Conservation (phyloP, 2,113 vertebrate genomes). For the Hyperoodon ampullatus region DNA sequence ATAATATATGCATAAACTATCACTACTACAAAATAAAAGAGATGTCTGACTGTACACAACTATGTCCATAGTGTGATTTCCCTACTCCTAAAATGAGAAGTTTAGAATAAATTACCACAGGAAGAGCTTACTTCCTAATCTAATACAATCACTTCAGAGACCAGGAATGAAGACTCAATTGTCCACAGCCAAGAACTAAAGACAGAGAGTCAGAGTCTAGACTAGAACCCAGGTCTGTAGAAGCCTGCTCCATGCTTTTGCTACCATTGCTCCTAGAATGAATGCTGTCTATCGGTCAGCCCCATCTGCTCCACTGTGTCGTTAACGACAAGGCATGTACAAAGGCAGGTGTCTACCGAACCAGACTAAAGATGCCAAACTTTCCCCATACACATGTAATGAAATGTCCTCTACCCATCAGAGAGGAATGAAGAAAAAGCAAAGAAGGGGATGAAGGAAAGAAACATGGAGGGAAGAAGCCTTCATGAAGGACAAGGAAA, state of each 20-base stretch:
- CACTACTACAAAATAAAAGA: neutral
- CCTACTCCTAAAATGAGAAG: neutral
- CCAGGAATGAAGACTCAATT: neutral
- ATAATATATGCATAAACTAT: neutral
- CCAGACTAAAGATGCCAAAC: neutral
- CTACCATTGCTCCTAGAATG: neutral
- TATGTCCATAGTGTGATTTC: neutral
- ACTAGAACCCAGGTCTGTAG: neutral
- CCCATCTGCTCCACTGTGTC: neutral
- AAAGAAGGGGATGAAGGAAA: neutral
- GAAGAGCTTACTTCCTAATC: neutral
- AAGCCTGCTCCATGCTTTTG: neutral
- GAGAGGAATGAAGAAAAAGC: neutral
- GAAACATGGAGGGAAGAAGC: neutral
- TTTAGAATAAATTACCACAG: neutral
- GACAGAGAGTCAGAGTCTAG: neutral
- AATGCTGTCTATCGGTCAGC: neutral
- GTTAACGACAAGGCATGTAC: neutral
- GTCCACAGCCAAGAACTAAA: neutral
- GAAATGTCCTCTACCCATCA: neutral
- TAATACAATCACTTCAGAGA: neutral
- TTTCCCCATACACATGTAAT: accelerated
- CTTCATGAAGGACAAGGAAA: neutral
- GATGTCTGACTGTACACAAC: neutral
- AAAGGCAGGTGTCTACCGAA: neutral